A percentile compares a stretch with the other conserved stretches of the same genome.
phyloP scores from a whole-genome alignment of 37 sponge, comb jelly and placozoan genomes.

The Mnemiopsis leidyi region DNA sequence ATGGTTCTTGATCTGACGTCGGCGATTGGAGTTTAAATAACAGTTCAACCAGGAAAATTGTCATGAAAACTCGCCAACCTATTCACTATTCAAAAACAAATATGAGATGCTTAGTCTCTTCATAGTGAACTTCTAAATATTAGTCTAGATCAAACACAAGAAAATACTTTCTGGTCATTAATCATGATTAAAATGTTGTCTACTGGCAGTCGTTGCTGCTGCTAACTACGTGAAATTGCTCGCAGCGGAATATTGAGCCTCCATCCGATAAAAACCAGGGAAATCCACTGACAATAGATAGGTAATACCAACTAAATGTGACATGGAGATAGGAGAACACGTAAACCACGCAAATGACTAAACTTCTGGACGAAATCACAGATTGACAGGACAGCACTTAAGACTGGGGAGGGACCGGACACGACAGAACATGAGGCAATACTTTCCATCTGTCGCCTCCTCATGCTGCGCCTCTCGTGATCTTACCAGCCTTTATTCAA shows the following conservation, averaged over 20 bases:
- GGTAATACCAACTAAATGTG: background rate
- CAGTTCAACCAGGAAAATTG: too few species aligned
- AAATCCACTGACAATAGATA: background rate
- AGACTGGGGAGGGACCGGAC: too few species aligned
- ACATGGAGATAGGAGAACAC: background rate
- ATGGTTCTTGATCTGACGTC: too few species aligned
- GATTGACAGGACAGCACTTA: background rate
- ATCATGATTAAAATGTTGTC: background rate
- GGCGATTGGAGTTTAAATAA: too few species aligned
- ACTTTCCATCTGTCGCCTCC: background rate
- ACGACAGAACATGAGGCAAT: background rate
- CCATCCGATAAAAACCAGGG: too few species aligned
- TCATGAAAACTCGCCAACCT: background rate
- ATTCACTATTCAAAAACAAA: background rate
- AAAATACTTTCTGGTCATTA: background rate
- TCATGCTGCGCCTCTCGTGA: background rate
- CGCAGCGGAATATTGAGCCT: too few species aligned
- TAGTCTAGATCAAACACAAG: background rate
- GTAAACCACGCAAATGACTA: background rate
- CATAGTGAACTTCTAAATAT: background rate
- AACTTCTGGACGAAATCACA: background rate
- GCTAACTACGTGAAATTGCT: background rate
- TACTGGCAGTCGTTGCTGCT: background rate
- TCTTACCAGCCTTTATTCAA: background rate
- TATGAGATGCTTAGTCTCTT: background rate